Base-by-base conservation (phyloP, 2,888 invertebrate genomes). In the Amblyjoppa proteus region DNA sequence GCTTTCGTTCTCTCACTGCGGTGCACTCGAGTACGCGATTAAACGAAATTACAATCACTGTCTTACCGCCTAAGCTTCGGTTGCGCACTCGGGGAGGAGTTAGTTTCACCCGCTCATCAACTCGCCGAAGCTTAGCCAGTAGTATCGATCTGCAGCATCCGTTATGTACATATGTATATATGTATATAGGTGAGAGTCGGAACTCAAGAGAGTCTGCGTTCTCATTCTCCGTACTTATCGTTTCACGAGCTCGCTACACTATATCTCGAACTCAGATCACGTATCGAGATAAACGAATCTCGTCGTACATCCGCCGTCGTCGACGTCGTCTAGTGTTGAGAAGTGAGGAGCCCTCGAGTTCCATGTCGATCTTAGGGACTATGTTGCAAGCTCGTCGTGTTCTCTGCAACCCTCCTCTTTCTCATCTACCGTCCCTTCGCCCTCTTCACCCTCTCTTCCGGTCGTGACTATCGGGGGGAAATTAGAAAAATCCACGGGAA, bases 21-120 rank as follows among this genome's bases (percentile, higher is more conserved):
- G 51, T 69, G 20, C 16, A 6, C 74, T 80, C 74, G 53, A 75
- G 20, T 64, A 75, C 34, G 49, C 75, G 49, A 79, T 75, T 83
- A 75, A 83, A 79, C 70, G 79, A 75, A 79, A 83, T 83, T 83
- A 80, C 70, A 49, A 83, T 83, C 68, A 75, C 7, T 58, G 61
- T 64, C 58, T 28, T 13, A 45, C 16, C 41, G 68, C 25, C 34
- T 51, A 20, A 53, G 34, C 28, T 20, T 74, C 66, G 66, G 31
- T 53, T 61, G 51, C 31, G 13, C 61, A 41, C 51, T 79, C 51
- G 49, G 51, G 25, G 41, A 75, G 51, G 69, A 61, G 70, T 74
- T 74, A 69, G 74, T 70, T 75, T 53, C 61, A 64, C 61, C 34
- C 34, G n/a, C 74, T 80, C 75, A 16, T 79, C 64, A 45, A 64